Percentiles rank a stretch among this genome's conserved stretches.
These are phyloP conservation scores for Dasyprocta punctata DNA, from an alignment of 2,113 vertebrate genomes.

Conservation along the genomic window DNA sequence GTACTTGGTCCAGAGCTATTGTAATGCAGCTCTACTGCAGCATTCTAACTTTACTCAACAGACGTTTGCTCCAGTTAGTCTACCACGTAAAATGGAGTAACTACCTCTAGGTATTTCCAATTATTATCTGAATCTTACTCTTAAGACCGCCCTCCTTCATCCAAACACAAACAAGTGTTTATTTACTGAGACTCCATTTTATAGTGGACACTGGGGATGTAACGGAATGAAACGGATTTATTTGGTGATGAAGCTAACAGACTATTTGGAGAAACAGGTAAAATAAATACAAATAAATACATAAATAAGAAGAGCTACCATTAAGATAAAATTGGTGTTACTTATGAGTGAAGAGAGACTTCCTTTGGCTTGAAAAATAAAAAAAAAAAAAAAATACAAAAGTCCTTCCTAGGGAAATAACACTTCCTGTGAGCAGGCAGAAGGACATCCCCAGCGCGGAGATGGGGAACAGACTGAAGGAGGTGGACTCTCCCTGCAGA, in stretches of 20 bases:
- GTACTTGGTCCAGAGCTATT: neutral
- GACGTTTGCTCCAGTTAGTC: neutral
- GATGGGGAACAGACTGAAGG: fast-evolving
- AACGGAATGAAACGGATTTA: neutral
- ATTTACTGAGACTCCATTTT: neutral
- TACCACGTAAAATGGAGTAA: slow-evolving; percentile 4
- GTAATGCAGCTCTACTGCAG: neutral
- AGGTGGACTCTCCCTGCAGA: neutral
- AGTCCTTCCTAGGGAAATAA: neutral
- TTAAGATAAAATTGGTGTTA: neutral
- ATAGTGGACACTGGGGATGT: neutral
- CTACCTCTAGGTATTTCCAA: neutral
- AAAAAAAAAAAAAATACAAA: neutral
- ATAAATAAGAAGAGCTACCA: neutral
- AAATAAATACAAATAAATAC: slow-evolving; percentile 19
- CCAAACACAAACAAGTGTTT: neutral
- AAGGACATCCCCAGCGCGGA: neutral
- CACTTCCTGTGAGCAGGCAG: neutral
- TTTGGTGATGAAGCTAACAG: slow-evolving; percentile 19
- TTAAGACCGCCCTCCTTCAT: neutral
- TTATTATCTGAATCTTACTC: neutral
- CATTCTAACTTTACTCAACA: neutral
- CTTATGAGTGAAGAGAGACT: neutral
- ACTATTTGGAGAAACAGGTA: neutral
- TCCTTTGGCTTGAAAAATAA: neutral